Evolutionary conservation across 2,113 vertebrate genomes (phyloP), one percentile per base, ranked within the genome.

Genomic region (Poeciliopsis prolifica): DNA sequence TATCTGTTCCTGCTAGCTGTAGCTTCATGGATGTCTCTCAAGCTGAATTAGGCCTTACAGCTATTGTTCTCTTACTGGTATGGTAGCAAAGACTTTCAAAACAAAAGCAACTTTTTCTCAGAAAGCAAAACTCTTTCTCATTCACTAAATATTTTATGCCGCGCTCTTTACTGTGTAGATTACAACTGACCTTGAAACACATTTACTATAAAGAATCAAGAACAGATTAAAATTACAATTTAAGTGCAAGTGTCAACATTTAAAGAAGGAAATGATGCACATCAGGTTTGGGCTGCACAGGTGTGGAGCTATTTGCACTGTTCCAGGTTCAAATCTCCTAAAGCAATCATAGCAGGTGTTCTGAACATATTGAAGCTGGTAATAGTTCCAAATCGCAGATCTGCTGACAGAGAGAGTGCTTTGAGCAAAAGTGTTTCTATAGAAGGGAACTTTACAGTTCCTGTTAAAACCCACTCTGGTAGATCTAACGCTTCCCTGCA

Each of bases 201-300:
- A 58, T 58, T n/a, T 54, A 54, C 51, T 54, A 2, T 10, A 24
- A 17, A 58, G 9, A 42, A 13, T 42, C 40, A 48, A 48, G 5
- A 48, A 19, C 44, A 48, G 14, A 17, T 48, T 48, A 1, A 48
- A 42, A 42, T 42, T 42, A 14, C 40, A 42, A 42, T 4, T 42
- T 42, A 15, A 42, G 14, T 42, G 1, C 22, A 54, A 54, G 48
- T 54, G 72, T 79, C 67, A 80, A 80, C 73, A 83, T 82, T 81
- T 84, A 35, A 63, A 44, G 48, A 81, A 70, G 37, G 78, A 35
- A 33, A 28, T 0, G 8, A 2, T 26, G 5, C 7, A 24, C 48
- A 17, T 51, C 48, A 51, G 48, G 19, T 51, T 51, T 51, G 6
- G 15, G 48, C 48, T 51, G 48, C 48, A 54, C 7, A 19, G 22